Conservation (phyloP, 2,113 vertebrate species). For the Eclectus roratus region DNA sequence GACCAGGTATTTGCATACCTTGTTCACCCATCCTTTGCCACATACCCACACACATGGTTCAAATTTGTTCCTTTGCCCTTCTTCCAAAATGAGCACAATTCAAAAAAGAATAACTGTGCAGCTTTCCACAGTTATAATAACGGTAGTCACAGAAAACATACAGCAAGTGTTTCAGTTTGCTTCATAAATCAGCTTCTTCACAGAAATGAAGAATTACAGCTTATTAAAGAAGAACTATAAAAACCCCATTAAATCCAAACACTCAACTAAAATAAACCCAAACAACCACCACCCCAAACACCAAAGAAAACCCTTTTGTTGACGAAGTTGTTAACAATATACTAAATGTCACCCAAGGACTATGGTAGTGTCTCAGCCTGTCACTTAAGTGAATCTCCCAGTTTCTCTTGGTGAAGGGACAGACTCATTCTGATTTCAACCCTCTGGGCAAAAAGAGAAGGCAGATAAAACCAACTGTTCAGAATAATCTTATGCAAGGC, state of each 20-base stretch:
- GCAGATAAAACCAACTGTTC: background rate
- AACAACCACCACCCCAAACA: background rate
- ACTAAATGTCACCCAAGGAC: background rate
- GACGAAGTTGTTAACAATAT: background rate
- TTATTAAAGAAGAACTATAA: background rate
- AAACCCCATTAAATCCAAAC: background rate
- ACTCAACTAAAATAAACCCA: background rate
- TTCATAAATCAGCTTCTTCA: background rate
- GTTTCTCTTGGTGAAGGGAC: background rate
- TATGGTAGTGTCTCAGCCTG: background rate
- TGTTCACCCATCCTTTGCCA: background rate
- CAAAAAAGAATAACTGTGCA: background rate
- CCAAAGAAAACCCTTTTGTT: background rate
- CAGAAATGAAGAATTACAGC: background rate
- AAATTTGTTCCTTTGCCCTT: background rate
- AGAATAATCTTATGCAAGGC: background rate
- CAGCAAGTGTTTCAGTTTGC: background rate
- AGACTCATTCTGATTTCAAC: background rate
- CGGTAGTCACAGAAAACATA: background rate
- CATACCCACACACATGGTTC: fast-evolving
- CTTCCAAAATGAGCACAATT: background rate
- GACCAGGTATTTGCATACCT: background rate
- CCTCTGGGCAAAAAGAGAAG: background rate
- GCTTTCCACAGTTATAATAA: background rate
- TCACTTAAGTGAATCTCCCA: background rate